Conservation (phyloP, 2,888 invertebrate genomes). For the Platerodrilus igneus region DNA sequence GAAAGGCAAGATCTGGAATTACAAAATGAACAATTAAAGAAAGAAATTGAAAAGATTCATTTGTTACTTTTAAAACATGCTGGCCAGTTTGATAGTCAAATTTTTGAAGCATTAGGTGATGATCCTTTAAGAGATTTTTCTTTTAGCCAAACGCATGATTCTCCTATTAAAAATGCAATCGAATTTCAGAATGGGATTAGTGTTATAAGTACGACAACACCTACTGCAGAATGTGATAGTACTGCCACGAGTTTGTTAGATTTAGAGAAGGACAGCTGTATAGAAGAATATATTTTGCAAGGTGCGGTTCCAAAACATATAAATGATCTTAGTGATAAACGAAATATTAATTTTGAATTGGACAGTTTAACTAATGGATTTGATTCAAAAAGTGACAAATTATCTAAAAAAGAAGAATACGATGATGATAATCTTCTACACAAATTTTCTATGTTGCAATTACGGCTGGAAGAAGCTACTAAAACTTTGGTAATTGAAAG, state of each 20-base stretch:
- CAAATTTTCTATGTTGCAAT: constrained; percentile 62
- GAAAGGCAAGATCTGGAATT: constrained; percentile 75
- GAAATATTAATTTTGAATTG: constrained; percentile 40
- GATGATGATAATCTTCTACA: constrained; percentile 59
- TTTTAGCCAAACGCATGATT: constrained; percentile 37
- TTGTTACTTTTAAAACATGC: constrained; percentile 63
- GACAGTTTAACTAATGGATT: constrained; percentile 46
- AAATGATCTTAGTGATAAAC: constrained; percentile 43
- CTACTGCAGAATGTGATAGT: constrained; percentile 44
- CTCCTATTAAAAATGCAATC: constrained; percentile 35
- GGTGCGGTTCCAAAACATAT: constrained; percentile 60
- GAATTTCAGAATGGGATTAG: constrained; percentile 39
- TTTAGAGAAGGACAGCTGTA: constrained; percentile 36
- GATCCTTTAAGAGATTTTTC: constrained; percentile 48
- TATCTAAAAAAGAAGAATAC: constrained; percentile 48
- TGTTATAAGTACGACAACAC: constrained; percentile 35
- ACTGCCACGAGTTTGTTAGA: constrained; percentile 37
- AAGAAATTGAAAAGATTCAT: constrained; percentile 77
- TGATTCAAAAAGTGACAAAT: constrained; percentile 32
- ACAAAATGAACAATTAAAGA: constrained; percentile 71
- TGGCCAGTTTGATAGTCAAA: constrained; percentile 60
- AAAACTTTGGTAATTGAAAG: constrained; percentile 67
- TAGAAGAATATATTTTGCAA: constrained; percentile 61
- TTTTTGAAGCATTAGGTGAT: constrained; percentile 50
- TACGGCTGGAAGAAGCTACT: constrained; percentile 68